A percentile compares a stretch with the other conserved stretches of the same genome.
Evolutionary conservation across 2,888 invertebrate species (phyloP).

Genomic region (Hypomecis punctinalis): DNA sequence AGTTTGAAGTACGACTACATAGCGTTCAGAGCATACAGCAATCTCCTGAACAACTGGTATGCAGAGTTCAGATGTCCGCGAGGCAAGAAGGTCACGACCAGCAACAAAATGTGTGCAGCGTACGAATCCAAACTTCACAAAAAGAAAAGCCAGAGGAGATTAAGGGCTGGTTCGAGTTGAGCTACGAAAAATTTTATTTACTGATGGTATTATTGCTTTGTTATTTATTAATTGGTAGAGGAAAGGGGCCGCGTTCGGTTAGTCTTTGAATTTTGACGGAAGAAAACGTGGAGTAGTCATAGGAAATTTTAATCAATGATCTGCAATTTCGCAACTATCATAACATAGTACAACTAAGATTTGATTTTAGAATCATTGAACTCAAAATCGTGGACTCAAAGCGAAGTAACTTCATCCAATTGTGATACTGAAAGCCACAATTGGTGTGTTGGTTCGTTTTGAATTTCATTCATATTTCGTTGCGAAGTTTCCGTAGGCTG

Average conservation of each 20-base stretch:
- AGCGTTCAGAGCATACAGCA: conserved; percentile 85
- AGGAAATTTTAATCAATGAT: conserved; percentile 12
- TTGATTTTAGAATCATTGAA: no score
- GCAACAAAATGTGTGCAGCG: conserved; percentile 56
- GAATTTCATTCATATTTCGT: neutral
- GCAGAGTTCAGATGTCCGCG: conserved; percentile 76
- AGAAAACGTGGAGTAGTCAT: neutral
- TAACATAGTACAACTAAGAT: no score
- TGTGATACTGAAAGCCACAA: no score
- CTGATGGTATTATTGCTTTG: conserved; percentile 54
- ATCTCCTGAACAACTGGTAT: conserved; percentile 86
- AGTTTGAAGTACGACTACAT: conserved; percentile 86
- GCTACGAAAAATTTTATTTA: conserved; percentile 41
- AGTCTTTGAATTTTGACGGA: neutral
- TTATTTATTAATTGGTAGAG: conserved; percentile 54
- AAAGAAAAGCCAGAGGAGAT: conserved; percentile 54
- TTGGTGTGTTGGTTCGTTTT: neutral
- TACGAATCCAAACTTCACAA: conserved; percentile 64
- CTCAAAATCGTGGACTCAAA: no score
- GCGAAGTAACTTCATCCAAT: no score
- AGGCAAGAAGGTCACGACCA: conserved; percentile 58
- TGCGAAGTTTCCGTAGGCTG: neutral
- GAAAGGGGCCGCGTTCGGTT: conserved; percentile 4
- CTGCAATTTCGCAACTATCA: neutral
- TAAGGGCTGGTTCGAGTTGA: conserved; percentile 39